Evolutionary conservation across 2,888 invertebrate genomes (phyloP).

Genomic region (Mythimna loreyi): DNA sequence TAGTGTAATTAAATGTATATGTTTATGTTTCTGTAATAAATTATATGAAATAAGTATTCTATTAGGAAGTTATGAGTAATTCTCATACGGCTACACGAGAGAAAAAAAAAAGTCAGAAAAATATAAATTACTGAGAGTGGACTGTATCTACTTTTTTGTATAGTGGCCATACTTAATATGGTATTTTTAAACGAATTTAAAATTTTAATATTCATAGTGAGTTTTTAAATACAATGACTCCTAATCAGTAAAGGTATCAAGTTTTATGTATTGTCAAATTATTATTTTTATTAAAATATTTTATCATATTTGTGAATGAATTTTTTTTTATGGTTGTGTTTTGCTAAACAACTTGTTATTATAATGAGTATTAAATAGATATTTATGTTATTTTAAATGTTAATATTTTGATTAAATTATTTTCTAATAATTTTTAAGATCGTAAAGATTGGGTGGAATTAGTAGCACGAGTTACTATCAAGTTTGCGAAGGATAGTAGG

Average conservation of each 20-base stretch:
- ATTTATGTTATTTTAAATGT: constrained; percentile 8
- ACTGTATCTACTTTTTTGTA: constrained; percentile 13
- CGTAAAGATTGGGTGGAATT: constrained; percentile 8
- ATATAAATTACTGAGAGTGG: no score
- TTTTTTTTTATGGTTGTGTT: constrained; percentile 1
- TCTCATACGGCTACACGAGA: no score
- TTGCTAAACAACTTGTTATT: not conserved
- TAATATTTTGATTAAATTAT: constrained; percentile 6
- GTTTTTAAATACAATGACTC: constrained; percentile 45
- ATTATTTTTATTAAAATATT: constrained; percentile 16
- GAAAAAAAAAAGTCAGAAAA: no score
- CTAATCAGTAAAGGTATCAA: constrained; percentile 28
- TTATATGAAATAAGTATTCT: no score
- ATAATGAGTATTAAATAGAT: constrained; percentile 29
- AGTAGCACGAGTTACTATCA: not conserved
- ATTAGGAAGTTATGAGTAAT: no score
- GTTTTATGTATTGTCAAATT: constrained; percentile 36
- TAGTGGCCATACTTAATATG: constrained; percentile 35
- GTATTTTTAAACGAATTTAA: constrained; percentile 50
- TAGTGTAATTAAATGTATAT: no score
- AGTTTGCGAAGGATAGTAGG: not conserved
- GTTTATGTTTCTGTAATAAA: no score
- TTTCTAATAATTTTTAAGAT: not conserved
- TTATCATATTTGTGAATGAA: constrained; percentile 53
- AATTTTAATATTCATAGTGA: constrained; percentile 45